Evolutionary conservation across 2,113 vertebrate genomes (phyloP).

Genomic region (Mobula birostris): DNA sequence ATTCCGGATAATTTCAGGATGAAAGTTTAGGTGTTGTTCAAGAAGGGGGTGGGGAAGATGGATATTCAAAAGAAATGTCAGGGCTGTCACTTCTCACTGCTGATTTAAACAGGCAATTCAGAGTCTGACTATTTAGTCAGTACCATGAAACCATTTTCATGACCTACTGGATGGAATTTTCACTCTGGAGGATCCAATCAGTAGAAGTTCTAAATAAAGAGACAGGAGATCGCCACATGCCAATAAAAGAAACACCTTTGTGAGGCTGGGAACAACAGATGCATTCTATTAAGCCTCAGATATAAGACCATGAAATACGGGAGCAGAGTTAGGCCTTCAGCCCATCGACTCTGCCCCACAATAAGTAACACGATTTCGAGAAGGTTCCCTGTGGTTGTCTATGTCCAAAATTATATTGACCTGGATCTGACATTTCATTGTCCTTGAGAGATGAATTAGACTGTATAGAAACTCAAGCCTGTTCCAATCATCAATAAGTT

Average conservation of each 20-base stretch:
- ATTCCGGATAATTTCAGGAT: background rate
- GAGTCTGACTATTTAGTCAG: background rate
- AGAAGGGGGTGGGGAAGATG: no score
- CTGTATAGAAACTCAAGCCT: no score
- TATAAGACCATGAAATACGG: no score
- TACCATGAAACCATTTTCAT: background rate
- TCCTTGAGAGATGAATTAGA: background rate
- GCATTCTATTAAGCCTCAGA: background rate
- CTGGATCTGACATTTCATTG: background rate
- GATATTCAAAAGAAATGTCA: background rate
- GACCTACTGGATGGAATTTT: background rate
- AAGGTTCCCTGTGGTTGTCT: background rate
- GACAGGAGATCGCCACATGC: background rate
- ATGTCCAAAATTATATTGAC: background rate
- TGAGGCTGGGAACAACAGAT: background rate
- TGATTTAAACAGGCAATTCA: background rate
- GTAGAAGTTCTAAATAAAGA: background rate
- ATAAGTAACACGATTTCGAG: no score
- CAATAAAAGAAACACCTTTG: background rate
- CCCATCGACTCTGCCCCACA: no score
- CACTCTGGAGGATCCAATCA: background rate
- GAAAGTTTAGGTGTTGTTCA: background rate
- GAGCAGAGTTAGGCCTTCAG: no score
- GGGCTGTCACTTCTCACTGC: background rate
- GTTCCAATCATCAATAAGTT: no score